Evolutionary conservation across 2,888 invertebrate genomes (phyloP).

Genomic region (Cantharis rustica): DNA sequence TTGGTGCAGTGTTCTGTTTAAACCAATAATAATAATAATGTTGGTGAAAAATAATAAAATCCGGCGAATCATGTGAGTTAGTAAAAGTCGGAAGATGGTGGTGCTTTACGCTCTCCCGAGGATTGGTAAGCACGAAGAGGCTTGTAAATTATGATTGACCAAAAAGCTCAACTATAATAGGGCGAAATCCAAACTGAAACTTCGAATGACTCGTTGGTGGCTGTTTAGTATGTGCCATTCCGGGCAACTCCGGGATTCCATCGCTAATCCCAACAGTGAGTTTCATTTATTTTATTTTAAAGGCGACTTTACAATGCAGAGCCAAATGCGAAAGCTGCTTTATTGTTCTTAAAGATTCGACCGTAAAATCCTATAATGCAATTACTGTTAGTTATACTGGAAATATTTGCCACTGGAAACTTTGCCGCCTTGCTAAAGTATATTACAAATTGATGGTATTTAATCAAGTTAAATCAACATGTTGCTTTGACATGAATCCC

Average conservation of each 20-base stretch:
- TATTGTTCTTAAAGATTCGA: neutral
- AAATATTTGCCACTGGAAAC: neutral
- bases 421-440: neutral
- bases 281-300: constrained; percentile 16
- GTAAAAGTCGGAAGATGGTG: neutral
- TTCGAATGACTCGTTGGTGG: constrained; percentile 69
- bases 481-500: neutral
- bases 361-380: neutral
- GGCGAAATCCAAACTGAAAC: constrained; percentile 17
- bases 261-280: constrained; percentile 47
- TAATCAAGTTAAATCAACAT: constrained; percentile 1
- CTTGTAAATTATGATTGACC: constrained; percentile 18
- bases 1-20: neutral
- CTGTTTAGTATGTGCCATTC: constrained; percentile 67
- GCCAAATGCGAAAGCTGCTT: neutral
- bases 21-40: neutral
- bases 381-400: neutral
- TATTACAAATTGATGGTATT: neutral
- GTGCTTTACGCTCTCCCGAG: neutral
- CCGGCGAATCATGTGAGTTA: neutral
- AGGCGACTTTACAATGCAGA: neutral
- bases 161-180: constrained; percentile 12
- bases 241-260: constrained; percentile 56
- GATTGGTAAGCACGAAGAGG: neutral
- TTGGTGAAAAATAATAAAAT: neutral